Evolutionary conservation across 1,140 invertebrate species (phyloP).

Genomic region (Cotesia typhae): DNA sequence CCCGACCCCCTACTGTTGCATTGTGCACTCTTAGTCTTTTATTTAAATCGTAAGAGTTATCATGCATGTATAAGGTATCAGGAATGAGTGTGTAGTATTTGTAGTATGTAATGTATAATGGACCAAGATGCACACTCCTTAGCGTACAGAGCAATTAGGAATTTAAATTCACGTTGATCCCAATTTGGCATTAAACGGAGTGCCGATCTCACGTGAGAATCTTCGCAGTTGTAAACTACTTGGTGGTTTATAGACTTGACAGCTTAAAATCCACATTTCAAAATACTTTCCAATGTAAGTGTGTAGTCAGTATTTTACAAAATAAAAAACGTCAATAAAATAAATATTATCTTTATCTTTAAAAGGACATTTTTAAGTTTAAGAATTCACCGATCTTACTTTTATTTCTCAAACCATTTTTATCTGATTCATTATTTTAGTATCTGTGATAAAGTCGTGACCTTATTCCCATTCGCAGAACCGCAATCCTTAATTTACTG

Average conservation of each 20-base stretch:
- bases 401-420: conserved; percentile 7
- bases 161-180: conserved; percentile 53
- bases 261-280: conserved; percentile 16
- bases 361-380: background rate
- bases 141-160: conserved; percentile 55
- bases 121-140: conserved; percentile 3
- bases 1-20: conserved; percentile 42
- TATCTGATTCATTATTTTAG: conserved; percentile 21
- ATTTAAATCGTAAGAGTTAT: background rate
- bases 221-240: background rate
- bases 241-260: background rate
- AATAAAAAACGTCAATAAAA: too few relatives aligned
- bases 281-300: too few relatives aligned
- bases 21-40: background rate
- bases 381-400: background rate
- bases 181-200: conserved; percentile 51
- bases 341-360: background rate
- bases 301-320: too few relatives aligned
- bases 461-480: conserved; percentile 26
- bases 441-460: conserved; percentile 16
- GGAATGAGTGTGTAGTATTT: conserved; percentile 22
- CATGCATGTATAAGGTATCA: conserved; percentile 1
- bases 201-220: conserved; percentile 42
- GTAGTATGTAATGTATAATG: too few relatives aligned
- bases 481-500: background rate